Evolutionary conservation across 2,113 vertebrate genomes (phyloP), one percentile per base, ranked within the genome.

Genomic region (Connochaetes taurinus): DNA sequence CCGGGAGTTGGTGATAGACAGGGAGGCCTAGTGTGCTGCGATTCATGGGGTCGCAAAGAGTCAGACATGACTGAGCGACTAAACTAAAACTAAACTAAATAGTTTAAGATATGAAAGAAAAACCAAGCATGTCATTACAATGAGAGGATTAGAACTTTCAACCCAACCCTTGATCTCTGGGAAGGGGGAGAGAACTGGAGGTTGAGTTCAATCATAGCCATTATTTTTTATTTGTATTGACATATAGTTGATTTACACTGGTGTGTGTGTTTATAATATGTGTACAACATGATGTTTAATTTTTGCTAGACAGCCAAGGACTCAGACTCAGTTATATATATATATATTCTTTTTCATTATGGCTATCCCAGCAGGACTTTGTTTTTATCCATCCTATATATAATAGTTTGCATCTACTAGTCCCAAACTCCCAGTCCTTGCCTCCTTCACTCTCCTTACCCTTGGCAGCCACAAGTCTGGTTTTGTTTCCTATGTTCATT

Each of bases 11-110:
- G 55, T 10, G 9, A 57, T 57, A 8, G 55, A 25, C 55, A 25
- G 23, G 55, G 23, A 57, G 55, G 55, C 55, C 55, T 57, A 8
- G 55, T 0, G 0, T 57, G 55, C 55, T 57, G 55, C 8, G 0
- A 57, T 25, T 57, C 55, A 57, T 10, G 55, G 55, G 55, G 3
- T 57, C 0, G 3, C 55, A 57, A 57, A 57, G 55, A 25, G 23
- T 25, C 1, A 0, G 55, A 57, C 1, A 57, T 3, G 3, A 57
- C 55, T 25, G 55, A 57, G 55, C 9, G 0, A 57, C 23, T 25
- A 4, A 57, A 21, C 53, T 55, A 21, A 55, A 55, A 55, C 53
- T 55, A 21, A 21, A 57, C 23, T 81, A 57, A 55, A 80, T 19
- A 53, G 23, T 53, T 7, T 91, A 45, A 52, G 58, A 16, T 3